A percentile compares a stretch with the other conserved stretches of the same genome.
Evolutionary conservation across 2,797 vertebrate species (phyloP).

Genomic region (Australoheros facetus): DNA sequence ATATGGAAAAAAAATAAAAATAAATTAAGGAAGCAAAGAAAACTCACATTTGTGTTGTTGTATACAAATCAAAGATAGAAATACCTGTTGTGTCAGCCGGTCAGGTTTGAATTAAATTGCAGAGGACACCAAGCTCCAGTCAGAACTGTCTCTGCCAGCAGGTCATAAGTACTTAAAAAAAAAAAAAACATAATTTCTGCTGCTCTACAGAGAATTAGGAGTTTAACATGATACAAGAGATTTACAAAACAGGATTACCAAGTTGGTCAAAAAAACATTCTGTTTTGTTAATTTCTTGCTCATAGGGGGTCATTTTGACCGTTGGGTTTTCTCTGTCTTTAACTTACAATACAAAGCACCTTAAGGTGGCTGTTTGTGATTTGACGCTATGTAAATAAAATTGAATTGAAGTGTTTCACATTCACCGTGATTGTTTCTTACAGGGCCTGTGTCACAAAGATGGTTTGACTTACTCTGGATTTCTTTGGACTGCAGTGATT

Average conservation of each 20-base stretch:
- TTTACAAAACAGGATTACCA: background rate
- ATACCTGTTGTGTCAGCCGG: background rate
- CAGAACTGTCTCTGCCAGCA: background rate
- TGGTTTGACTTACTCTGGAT: background rate
- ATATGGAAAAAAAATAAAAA: background rate
- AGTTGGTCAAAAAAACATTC: background rate
- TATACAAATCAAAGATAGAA: background rate
- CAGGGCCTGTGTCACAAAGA: background rate
- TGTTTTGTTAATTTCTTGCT: background rate
- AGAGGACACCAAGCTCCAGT: background rate
- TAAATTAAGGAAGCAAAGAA: background rate
- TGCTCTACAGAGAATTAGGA: background rate
- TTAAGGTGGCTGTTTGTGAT: no score
- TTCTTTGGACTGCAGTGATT: background rate
- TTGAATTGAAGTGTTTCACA: background rate
- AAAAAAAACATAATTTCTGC: background rate
- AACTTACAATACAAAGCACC: no score
- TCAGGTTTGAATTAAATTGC: background rate
- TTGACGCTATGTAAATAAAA: no score
- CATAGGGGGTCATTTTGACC: no score
- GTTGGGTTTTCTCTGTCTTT: no score
- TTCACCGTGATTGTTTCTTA: background rate
- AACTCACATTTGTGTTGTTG: background rate
- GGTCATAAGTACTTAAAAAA: background rate
- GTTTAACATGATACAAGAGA: background rate